Percentiles rank a stretch among this genome's conserved stretches.
Conservation (phyloP, 2,797 vertebrate species). For the Siniperca undulata region DNA sequence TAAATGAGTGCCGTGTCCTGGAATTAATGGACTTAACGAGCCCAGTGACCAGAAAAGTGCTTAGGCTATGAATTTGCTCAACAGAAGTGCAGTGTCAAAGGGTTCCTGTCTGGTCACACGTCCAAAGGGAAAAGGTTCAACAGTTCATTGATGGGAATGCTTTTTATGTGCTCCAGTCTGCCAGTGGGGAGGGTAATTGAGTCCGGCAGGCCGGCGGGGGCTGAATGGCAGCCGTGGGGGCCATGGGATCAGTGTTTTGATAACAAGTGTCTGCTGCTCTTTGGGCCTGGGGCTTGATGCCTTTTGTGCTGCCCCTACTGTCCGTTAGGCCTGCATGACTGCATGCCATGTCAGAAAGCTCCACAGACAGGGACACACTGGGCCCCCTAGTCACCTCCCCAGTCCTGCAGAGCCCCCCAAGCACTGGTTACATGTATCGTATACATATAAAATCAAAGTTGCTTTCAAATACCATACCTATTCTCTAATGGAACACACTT, state of each 20-base stretch:
- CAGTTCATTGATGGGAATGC: constrained; percentile 88
- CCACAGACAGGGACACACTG: constrained; percentile 57
- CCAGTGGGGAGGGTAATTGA: constrained; percentile 82
- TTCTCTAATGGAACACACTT: constrained; percentile 45
- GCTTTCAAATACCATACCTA: constrained; percentile 34
- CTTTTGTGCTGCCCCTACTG: constrained; percentile 82
- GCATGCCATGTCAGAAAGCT: constrained; percentile 72
- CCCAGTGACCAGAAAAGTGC: constrained; percentile 87
- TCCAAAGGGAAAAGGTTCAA: constrained; percentile 86
- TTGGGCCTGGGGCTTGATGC: constrained; percentile 80
- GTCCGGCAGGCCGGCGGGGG: constrained; percentile 78
- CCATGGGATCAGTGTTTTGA: constrained; percentile 87
- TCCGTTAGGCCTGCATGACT: constrained; percentile 83
- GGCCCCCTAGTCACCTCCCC: constrained; percentile 39
- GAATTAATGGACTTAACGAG: constrained; percentile 89
- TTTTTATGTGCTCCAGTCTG: constrained; percentile 86
- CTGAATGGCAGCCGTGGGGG: constrained; percentile 80
- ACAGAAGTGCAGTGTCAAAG: constrained; percentile 88
- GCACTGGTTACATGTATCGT: constrained; percentile 23
- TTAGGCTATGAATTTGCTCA: constrained; percentile 85
- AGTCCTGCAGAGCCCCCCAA: constrained; percentile 24
- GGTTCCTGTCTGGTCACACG: constrained; percentile 87
- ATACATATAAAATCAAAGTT: constrained; percentile 1
- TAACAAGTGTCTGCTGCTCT: constrained; percentile 88
- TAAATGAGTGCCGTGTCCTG: constrained; percentile 86